Evolutionary conservation across 2,113 vertebrate genomes (phyloP), one percentile per base, ranked within the genome.

Genomic region (Terrapene triunguis): DNA sequence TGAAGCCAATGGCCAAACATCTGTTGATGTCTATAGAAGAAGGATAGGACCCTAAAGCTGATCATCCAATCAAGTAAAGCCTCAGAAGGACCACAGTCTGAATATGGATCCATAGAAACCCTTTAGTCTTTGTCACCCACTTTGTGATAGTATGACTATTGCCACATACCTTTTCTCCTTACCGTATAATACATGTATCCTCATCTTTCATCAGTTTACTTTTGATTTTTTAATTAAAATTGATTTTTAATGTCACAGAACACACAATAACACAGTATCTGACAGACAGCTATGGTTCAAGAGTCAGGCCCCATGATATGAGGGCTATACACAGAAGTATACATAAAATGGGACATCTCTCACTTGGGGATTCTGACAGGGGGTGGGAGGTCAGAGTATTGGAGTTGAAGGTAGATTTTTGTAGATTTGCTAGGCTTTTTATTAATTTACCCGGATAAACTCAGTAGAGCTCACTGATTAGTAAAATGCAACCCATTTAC

Each of bases 151-250:
- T 85, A 53, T 44, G 9, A 59, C 22, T 76, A 4, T 48, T 90
- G 4, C 13, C 51, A 4, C n/a, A 12, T 59, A 59, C 12, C 13
- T 62, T 62, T 62, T 89, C 5, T 6, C 55, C 10, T 85, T n/a
- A 35, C 85, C 48, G 24, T 0, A 2, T 51, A 94, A 80, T 32
- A 35, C 4, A 22, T 10, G 8, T 0, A 0, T 38, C 22, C 10
- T 85, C 9, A 4, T 27, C 57, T 84, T 87, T 59, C 1, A 14
- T 19, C 10, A 21, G 21, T 42, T 74, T 74, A 19, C n/a, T 74
- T 38, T 42, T 38, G 17, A 38, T 38, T 72, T 22, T 42, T 42
- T 74, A 80, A 87, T 80, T 16, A 12, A 44, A 42, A 6, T 25
- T 74, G 79, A 42, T 32, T 72, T 89, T 17, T 89, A 72, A 2